Base-by-base conservation (phyloP, 2,113 vertebrate genomes). In the Halcyon malimbica region DNA sequence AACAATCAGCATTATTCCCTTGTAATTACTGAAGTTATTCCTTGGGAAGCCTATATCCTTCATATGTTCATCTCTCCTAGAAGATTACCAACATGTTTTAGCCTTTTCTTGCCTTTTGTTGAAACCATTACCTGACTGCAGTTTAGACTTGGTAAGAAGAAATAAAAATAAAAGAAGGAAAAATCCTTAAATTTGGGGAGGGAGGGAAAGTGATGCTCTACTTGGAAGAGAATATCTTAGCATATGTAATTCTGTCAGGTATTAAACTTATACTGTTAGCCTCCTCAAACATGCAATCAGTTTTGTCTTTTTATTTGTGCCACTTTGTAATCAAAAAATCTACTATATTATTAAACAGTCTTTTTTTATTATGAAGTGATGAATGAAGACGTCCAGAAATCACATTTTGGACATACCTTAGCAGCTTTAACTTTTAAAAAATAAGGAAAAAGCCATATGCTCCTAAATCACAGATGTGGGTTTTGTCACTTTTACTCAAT, bases 401-500 rank as follows among this genome's bases (percentile, higher is more conserved):
- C 5, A 13, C 5, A 21, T 80, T 89, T 91, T 91, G 28, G 15
- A 59, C 9, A 8, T 79, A 31, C 44, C 67, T 79, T 94, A 90
- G 33, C 57, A 93, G 35, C 29, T 92, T 73, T 85, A 80, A 94
- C 92, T 92, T 94, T 93, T 73, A 76, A 87, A 91, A 91, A 79
- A n/a, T 35, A 29, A 64, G 35, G 31, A 29, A 76, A 69, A 92
- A 88, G 10, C 46, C 63, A 70, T 90, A 93, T 85, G 44, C 50
- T 80, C 14, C n/a, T 83, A 73, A 87, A 59, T 83, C 79, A 50
- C 71, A 92, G 85, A 78, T 54, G 37, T 80, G 21, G 5, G 4
- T 74, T 93, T 97, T 92, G 31, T 90, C 70, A 62, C 81, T 85
- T 91, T 76, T 54, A 54, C 15, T 87, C 37, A 76, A 78, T 53